phyloP scores from a whole-genome alignment of 2,113 vertebrate species.

The Uria aalge region DNA sequence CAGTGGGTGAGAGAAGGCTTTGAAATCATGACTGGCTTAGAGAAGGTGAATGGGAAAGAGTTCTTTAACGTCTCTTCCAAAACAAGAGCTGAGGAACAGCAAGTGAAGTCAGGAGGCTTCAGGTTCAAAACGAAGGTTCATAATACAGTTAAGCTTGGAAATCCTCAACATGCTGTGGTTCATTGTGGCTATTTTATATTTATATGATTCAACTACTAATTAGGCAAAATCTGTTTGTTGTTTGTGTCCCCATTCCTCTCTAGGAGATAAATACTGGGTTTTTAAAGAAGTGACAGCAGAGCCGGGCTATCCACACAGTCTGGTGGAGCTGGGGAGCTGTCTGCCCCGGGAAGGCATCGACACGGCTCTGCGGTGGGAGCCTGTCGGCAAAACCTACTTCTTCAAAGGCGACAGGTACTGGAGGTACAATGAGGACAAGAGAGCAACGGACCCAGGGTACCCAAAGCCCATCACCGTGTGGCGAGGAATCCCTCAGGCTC shows the following conservation, averaged over 20 bases:
- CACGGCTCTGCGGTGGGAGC: conserved; percentile 94
- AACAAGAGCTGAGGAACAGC: background rate
- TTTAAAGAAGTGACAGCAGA: conserved; percentile 94
- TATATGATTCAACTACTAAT: background rate
- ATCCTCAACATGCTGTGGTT: background rate
- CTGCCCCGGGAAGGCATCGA: conserved; percentile 95
- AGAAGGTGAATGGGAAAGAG: background rate
- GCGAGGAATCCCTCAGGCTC: conserved; percentile 92
- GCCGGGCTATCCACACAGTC: conserved; percentile 91
- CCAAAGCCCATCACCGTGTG: conserved; percentile 95
- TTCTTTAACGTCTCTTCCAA: background rate
- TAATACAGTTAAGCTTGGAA: background rate
- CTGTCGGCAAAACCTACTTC: conserved; percentile 96
- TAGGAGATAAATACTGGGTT: conserved; percentile 97
- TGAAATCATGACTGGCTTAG: background rate
- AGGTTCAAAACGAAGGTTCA: background rate
- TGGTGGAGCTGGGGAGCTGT: conserved; percentile 89
- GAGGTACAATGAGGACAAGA: conserved; percentile 96
- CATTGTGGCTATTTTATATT: background rate
- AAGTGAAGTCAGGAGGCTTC: background rate
- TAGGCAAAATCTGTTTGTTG: background rate
- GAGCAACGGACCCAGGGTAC: conserved; percentile 89
- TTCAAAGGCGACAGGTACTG: conserved; percentile 98
- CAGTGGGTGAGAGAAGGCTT: background rate
- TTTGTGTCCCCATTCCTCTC: background rate